Evolutionary conservation across 1,140 invertebrate genomes (phyloP), one percentile per base, ranked within the genome.

Genomic region (Dufourea novaeangliae): DNA sequence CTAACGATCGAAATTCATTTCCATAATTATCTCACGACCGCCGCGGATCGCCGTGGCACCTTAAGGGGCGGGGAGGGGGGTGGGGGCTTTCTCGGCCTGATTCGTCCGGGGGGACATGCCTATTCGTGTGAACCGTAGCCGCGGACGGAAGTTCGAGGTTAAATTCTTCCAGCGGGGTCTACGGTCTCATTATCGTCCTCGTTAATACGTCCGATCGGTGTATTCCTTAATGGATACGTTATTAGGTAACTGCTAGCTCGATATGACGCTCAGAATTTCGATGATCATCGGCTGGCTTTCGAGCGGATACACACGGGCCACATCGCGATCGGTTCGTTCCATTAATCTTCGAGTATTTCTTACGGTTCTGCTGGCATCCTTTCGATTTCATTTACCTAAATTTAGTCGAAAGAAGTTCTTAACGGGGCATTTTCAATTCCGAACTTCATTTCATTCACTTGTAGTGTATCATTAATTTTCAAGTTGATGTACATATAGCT

Each of bases 1-100:
- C 62, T 88, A 88, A 87, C 86, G 88, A 88, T 89, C 86, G 80
- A 88, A 88, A 89, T 88, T 85, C 83, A 89, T 89, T 89, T 89
- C 87, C 88, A 89, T 89, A 89, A 89, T 89, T 89, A 89, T 88
- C 86, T 87, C 87, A 88, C 88, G 87, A 86, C 72, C 84, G 72
- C 17, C 77, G 50, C 50, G 72, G 64, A 63, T 54, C 66, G 32
- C 17, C 41, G 29, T 39, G 12, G 29, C 17, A 32, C 54, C 54
- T 17, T 14, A 32, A 41, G 50, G 62, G 75, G 84, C 69, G 41
- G 54, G n/a, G n/a, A n/a, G n/a, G n/a, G n/a, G n/a, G n/a, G n/a
- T n/a, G n/a, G n/a, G n/a, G n/a, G n/a, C n/a, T n/a, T n/a, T n/a
- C 37, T 77, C 64, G 82, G 34, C 50, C 64, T 50, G 69, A 80